Evolutionary conservation across 2,113 vertebrate genomes (phyloP).

Genomic region (Leucoraja erinaceus): DNA sequence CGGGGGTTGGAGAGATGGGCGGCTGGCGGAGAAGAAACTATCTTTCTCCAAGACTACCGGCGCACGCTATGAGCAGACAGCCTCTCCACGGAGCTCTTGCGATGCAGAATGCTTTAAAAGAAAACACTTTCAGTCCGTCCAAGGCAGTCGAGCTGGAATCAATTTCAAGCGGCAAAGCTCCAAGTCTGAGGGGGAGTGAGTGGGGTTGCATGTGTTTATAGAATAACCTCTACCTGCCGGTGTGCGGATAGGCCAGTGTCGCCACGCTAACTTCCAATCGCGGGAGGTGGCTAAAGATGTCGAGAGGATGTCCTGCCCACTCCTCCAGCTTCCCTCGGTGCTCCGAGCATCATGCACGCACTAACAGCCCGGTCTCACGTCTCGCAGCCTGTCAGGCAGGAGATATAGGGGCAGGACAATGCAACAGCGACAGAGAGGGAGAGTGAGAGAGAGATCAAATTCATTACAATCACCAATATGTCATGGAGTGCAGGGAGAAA

Average conservation of each 20-base stretch:
- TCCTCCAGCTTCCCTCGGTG: slow-evolving; percentile 56
- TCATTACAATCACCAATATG: slow-evolving; percentile 21
- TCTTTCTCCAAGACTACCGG: slow-evolving; percentile 44
- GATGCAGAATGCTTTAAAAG: slow-evolving; percentile 40
- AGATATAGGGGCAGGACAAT: background rate
- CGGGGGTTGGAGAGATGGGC: slow-evolving; percentile 39
- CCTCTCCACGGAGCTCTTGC: slow-evolving; percentile 24
- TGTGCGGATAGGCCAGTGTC: slow-evolving; percentile 42
- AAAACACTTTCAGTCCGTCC: slow-evolving; percentile 49
- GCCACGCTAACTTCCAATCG: slow-evolving; percentile 30
- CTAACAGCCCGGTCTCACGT: slow-evolving; percentile 13
- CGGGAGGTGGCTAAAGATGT: slow-evolving; percentile 33
- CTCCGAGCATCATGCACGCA: background rate
- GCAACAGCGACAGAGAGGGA: background rate
- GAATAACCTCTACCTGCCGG: slow-evolving; percentile 43
- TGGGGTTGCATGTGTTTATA: slow-evolving; percentile 83
- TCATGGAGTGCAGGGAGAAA: slow-evolving; percentile 41
- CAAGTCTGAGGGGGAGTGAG: slow-evolving; percentile 51
- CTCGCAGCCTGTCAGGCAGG: background rate
- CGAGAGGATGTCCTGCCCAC: slow-evolving; percentile 64
- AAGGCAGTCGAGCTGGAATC: slow-evolving; percentile 51
- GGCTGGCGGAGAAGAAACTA: slow-evolving; percentile 50
- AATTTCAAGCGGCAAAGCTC: slow-evolving; percentile 40
- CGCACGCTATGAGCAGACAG: slow-evolving; percentile 44
- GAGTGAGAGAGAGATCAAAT: slow-evolving; percentile 26